A percentile compares a stretch with the other conserved stretches of the same genome.
Conservation (phyloP, 2,113 vertebrate genomes). For the Paracyprichromis sp. region DNA sequence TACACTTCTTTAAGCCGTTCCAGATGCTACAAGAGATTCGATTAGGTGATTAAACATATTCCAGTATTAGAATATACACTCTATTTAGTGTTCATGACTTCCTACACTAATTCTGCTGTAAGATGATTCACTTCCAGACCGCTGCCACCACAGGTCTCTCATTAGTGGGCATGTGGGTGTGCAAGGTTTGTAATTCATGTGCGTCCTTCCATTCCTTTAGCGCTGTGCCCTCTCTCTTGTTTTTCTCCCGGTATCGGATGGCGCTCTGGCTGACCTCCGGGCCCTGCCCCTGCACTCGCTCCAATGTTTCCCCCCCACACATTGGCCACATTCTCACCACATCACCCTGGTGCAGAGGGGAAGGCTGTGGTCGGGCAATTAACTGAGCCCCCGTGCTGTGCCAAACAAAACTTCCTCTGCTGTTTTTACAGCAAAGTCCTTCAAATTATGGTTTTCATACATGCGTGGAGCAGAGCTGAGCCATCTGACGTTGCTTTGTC, state of each 20-base stretch:
- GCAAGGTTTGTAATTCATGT: conserved; percentile 18
- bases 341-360: conserved; percentile 61
- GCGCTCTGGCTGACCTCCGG: conserved; percentile 49
- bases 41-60: conserved; percentile 45
- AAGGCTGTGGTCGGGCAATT: conserved; percentile 72
- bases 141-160: conserved; percentile 37
- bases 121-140: conserved; percentile 42
- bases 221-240: conserved; percentile 8
- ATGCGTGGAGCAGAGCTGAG: conserved; percentile 24
- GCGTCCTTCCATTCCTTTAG: conserved; percentile 7
- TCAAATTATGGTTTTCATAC: conserved; percentile 69
- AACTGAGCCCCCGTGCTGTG: conserved; percentile 53
- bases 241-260: conserved; percentile 42
- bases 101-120: conserved; percentile 36
- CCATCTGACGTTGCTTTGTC: conserved; percentile 45
- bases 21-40: conserved; percentile 55
- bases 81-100: conserved; percentile 49
- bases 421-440: conserved; percentile 70
- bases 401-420: conserved; percentile 75
- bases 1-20: conserved; percentile 51
- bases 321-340: conserved; percentile 49
- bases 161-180: conserved; percentile 47
- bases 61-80: conserved; percentile 29
- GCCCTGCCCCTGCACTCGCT: conserved; percentile 25
- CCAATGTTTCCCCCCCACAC: conserved; percentile 25